Evolutionary conservation across 2,888 invertebrate genomes (phyloP).

Genomic region (Polydrusus pterygomalis): DNA sequence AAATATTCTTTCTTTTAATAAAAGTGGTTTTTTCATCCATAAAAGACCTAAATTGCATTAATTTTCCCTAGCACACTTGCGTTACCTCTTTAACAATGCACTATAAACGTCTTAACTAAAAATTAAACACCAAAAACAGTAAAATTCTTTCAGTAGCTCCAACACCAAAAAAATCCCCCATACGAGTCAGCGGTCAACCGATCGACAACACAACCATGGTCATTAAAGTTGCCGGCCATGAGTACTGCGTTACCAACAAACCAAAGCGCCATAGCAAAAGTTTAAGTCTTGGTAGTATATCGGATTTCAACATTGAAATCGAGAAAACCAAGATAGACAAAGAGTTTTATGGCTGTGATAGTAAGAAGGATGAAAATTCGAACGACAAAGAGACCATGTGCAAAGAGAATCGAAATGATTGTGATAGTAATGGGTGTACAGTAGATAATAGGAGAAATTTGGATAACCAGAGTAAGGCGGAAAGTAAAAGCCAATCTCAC

Average conservation of each 20-base stretch:
- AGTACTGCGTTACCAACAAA: slow-evolving; percentile 70
- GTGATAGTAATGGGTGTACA: slow-evolving; percentile 49
- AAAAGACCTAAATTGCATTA: not conserved
- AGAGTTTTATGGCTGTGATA: slow-evolving; percentile 59
- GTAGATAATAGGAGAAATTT: slow-evolving; percentile 31
- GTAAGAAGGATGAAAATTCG: slow-evolving; percentile 46
- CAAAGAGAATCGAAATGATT: slow-evolving; percentile 41
- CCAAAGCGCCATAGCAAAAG: slow-evolving; percentile 69
- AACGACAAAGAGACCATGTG: slow-evolving; percentile 31
- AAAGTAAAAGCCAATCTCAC: not conserved
- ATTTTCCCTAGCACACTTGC: not conserved
- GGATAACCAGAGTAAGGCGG: slow-evolving; percentile 21
- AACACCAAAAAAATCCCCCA: slow-evolving; percentile 65
- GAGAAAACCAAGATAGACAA: slow-evolving; percentile 66
- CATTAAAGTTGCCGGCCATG: slow-evolving; percentile 71
- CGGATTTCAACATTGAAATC: slow-evolving; percentile 68
- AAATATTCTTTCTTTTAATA: too few relatives aligned
- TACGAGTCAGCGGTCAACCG: slow-evolving; percentile 62
- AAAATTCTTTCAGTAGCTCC: slow-evolving; percentile 53
- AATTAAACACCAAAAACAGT: slow-evolving; percentile 37
- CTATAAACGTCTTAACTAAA: not conserved
- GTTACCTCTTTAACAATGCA: not conserved
- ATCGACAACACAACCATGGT: slow-evolving; percentile 71
- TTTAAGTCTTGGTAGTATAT: slow-evolving; percentile 70
- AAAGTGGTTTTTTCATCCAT: too few relatives aligned